A percentile compares a stretch with the other conserved stretches of the same genome.
Evolutionary conservation across 2,797 vertebrate genomes (phyloP).

Genomic region (Mallotus villosus): DNA sequence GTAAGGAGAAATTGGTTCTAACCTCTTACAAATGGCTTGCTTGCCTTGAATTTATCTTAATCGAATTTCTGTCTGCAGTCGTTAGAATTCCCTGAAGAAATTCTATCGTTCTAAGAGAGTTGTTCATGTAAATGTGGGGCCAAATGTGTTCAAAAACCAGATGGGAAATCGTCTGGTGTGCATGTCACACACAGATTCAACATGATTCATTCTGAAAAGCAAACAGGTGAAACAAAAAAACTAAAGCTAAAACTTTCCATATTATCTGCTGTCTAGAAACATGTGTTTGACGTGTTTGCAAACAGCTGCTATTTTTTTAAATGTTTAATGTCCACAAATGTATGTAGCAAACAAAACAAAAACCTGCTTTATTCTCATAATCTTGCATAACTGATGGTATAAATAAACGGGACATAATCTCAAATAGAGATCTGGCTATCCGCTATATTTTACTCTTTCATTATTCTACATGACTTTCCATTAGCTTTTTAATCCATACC

Average conservation of each 20-base stretch:
- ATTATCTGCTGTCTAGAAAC: too few species aligned
- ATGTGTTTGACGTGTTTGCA: too few species aligned
- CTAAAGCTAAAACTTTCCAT: constrained; percentile 4
- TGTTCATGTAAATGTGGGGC: constrained; percentile 56
- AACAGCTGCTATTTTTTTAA: too few species aligned
- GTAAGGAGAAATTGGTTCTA: constrained; percentile 72
- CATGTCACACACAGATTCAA: not conserved
- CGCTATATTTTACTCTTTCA: constrained; percentile 34
- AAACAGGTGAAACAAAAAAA: not conserved
- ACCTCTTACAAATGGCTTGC: constrained; percentile 67
- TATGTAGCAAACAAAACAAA: constrained; percentile 6
- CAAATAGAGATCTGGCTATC: constrained; percentile 38
- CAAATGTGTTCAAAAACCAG: constrained; percentile 35
- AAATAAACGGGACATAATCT: constrained; percentile 44
- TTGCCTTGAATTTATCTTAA: constrained; percentile 78
- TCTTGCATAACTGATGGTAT: constrained; percentile 51
- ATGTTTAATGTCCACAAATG: not conserved
- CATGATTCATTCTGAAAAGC: not conserved
- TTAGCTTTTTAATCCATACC: constrained; percentile 39
- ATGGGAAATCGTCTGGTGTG: not conserved
- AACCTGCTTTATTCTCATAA: constrained; percentile 41
- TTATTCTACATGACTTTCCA: constrained; percentile 54
- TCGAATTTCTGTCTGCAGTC: constrained; percentile 74
- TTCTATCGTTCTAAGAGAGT: constrained; percentile 63
- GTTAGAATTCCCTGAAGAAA: constrained; percentile 73